Evolutionary conservation across 2,797 vertebrate species (phyloP).

Genomic region (Xiphorhynchus erythropygius): DNA sequence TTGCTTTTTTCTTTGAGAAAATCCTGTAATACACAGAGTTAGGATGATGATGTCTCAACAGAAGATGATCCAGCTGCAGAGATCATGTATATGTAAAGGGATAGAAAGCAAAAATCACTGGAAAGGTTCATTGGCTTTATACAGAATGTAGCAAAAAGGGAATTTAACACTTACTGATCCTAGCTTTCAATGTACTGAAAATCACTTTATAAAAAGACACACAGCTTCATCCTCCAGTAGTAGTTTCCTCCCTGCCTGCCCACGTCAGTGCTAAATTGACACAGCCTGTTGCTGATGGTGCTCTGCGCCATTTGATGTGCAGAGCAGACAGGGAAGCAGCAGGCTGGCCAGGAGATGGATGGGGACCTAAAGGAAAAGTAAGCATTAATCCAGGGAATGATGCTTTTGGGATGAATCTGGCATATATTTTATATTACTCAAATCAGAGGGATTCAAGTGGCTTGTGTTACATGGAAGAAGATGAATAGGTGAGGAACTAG

Average conservation of each 20-base stretch:
- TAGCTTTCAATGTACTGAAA: neutral
- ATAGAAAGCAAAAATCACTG: neutral
- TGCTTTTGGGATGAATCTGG: neutral
- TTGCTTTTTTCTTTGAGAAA: neutral
- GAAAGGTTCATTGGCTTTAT: neutral
- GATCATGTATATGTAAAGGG: neutral
- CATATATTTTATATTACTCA: neutral
- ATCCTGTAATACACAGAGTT: neutral
- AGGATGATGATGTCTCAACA: neutral
- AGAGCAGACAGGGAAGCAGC: neutral
- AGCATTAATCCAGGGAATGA: neutral
- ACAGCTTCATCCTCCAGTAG: neutral
- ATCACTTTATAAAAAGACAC: neutral
- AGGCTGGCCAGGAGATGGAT: neutral
- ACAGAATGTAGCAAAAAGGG: neutral
- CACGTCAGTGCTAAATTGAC: neutral
- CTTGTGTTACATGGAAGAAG: neutral
- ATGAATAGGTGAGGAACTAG: neutral
- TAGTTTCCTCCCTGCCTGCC: neutral
- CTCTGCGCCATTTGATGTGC: neutral
- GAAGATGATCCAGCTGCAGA: neutral
- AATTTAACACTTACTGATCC: neutral
- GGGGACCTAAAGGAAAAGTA: neutral
- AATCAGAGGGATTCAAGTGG: neutral
- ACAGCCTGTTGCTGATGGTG: neutral